Percentiles rank a stretch among this genome's conserved stretches.
Evolutionary conservation across 2,797 vertebrate genomes (phyloP).

Genomic region (Oreochromis grahami): DNA sequence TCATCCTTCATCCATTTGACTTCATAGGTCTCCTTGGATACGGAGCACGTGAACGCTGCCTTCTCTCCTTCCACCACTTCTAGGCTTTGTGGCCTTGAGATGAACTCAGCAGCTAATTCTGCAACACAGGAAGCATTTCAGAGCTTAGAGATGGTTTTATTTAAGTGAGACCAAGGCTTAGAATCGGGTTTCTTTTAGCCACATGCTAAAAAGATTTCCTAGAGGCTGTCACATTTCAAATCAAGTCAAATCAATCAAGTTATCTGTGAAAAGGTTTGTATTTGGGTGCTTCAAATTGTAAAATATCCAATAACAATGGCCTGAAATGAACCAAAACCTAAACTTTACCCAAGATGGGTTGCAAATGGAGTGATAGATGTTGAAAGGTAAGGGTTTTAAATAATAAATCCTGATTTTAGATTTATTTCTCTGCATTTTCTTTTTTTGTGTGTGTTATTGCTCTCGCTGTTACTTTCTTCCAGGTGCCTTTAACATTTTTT

Average conservation of each 20-base stretch:
- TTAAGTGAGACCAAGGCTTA: fast-evolving
- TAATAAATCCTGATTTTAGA: neutral
- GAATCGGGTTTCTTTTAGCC: neutral
- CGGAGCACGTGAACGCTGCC: slow-evolving; percentile 90
- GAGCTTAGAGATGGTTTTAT: neutral
- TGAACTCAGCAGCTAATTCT: slow-evolving; percentile 98
- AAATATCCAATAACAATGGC: neutral
- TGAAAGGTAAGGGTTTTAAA: neutral
- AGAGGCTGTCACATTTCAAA: neutral
- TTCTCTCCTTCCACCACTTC: slow-evolving; percentile 91
- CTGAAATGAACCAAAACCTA: neutral
- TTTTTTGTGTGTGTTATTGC: neutral
- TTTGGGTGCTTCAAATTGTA: neutral
- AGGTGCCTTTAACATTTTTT: neutral
- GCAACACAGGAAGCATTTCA: slow-evolving; percentile 7
- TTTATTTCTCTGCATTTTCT: neutral
- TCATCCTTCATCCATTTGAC: slow-evolving; percentile 87
- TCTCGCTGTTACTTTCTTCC: neutral
- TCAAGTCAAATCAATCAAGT: neutral
- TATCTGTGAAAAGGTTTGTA: neutral
- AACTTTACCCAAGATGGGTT: too few species aligned
- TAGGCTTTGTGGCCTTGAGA: slow-evolving; percentile 86
- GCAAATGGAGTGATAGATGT: neutral
- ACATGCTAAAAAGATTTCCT: neutral
- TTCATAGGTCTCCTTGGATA: slow-evolving; percentile 89